phyloP scores from a whole-genome alignment of 2,888 invertebrate species.

The Stenurella melanura region DNA sequence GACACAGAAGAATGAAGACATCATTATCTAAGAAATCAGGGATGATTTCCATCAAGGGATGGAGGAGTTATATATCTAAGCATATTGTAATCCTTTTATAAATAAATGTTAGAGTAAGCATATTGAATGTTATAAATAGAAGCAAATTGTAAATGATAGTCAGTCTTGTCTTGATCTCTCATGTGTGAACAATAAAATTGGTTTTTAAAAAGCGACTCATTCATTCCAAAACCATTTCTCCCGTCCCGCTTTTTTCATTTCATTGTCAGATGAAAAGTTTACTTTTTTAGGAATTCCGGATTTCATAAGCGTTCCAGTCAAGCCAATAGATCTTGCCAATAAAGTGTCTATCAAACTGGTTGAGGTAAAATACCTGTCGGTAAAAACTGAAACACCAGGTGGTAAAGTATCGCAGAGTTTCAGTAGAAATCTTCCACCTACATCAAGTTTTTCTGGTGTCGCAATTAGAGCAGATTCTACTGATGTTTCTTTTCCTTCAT shows the following conservation, averaged over 20 bases:
- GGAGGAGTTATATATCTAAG: too few relatives aligned
- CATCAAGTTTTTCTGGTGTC: slow-evolving; percentile 14
- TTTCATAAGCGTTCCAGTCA: slow-evolving; percentile 3
- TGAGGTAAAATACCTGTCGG: slow-evolving; percentile 7
- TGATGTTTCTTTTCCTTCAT: slow-evolving; percentile 11
- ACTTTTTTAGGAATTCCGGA: slow-evolving; percentile 10
- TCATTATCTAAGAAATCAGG: too few relatives aligned
- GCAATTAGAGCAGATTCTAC: slow-evolving; percentile 9
- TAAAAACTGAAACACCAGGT: slow-evolving; percentile 6
- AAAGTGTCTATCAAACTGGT: slow-evolving; percentile 3
- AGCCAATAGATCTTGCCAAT: slow-evolving; percentile 10
- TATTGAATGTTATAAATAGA: too few relatives aligned
- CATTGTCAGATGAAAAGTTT: background rate
- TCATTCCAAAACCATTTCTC: too few relatives aligned
- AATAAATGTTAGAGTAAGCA: too few relatives aligned
- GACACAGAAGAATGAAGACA: too few relatives aligned
- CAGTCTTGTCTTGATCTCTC: too few relatives aligned
- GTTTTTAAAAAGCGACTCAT: too few relatives aligned
- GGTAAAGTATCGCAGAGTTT: slow-evolving; percentile 4
- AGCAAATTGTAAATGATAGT: too few relatives aligned
- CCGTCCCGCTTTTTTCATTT: background rate
- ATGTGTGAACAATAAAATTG: too few relatives aligned
- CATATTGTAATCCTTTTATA: too few relatives aligned
- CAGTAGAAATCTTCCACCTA: slow-evolving; percentile 8
- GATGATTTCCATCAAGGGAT: too few relatives aligned